phyloP scores from a whole-genome alignment of 2,113 vertebrate species.

The Cynoglossus semilaevis region DNA sequence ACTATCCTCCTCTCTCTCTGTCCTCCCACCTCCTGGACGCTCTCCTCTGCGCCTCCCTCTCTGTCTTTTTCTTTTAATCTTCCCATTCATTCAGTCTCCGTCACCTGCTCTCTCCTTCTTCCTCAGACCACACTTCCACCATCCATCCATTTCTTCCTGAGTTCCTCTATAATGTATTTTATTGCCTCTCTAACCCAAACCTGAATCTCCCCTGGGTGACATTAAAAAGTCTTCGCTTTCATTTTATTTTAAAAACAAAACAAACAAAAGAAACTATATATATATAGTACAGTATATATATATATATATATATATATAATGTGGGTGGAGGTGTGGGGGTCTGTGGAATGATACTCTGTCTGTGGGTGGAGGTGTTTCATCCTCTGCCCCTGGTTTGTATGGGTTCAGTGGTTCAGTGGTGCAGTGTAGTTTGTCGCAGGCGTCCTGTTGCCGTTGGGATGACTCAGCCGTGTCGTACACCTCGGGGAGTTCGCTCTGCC shows the following conservation, averaged over 20 bases:
- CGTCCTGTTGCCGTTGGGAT: slow-evolving; percentile 51
- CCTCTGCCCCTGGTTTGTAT: slow-evolving; percentile 15
- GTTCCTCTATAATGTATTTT: slow-evolving; percentile 24
- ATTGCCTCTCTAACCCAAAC: slow-evolving; percentile 32
- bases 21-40: slow-evolving; percentile 5
- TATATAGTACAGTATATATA: no score
- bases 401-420: slow-evolving; percentile 38
- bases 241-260: no score
- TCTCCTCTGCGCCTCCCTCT: slow-evolving; percentile 12
- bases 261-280: no score
- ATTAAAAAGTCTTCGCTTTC: not conserved
- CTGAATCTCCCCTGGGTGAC: slow-evolving; percentile 34
- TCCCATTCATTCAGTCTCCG: slow-evolving; percentile 14
- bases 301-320: no score
- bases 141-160: slow-evolving; percentile 3
- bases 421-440: slow-evolving; percentile 29
- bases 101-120: slow-evolving; percentile 33
- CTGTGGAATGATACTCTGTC: no score
- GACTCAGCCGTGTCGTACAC: slow-evolving; percentile 70
- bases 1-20: slow-evolving; percentile 23
- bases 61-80: slow-evolving; percentile 30
- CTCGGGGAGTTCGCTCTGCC: slow-evolving; percentile 52
- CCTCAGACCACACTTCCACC: slow-evolving; percentile 18
- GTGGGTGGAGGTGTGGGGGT: slow-evolving; percentile 1
- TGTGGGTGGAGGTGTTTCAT: slow-evolving; percentile 10